Conservation (phyloP, 2,888 invertebrate species). For the Papilio elwesi region DNA sequence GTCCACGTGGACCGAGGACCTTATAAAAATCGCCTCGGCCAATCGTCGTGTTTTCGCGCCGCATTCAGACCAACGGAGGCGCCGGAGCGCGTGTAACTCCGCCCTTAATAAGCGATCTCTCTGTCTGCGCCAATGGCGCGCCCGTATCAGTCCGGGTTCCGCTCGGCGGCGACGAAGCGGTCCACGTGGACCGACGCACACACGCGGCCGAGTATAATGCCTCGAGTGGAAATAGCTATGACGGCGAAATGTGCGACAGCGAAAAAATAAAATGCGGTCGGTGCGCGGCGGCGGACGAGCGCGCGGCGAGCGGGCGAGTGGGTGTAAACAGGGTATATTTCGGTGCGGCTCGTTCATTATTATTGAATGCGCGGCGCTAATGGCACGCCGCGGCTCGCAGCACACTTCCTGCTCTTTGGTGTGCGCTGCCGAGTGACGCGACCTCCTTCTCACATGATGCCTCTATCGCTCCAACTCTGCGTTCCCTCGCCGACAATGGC, state of each 20-base stretch:
- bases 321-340: slow-evolving; percentile 84
- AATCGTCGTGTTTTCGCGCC: slow-evolving; percentile 60
- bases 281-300: slow-evolving; percentile 68
- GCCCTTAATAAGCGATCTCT: slow-evolving; percentile 84
- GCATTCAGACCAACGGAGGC: slow-evolving; percentile 60
- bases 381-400: slow-evolving; percentile 68
- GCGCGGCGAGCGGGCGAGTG: slow-evolving; percentile 66
- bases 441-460: slow-evolving; percentile 29
- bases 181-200: slow-evolving; percentile 82
- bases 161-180: slow-evolving; percentile 77
- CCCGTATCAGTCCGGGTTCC: slow-evolving; percentile 64
- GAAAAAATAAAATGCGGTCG: slow-evolving; percentile 85
- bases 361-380: slow-evolving; percentile 81
- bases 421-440: slow-evolving; percentile 37
- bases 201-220: slow-evolving; percentile 78
- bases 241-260: slow-evolving; percentile 85
- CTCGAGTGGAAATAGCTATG: slow-evolving; percentile 85
- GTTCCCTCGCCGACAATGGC: slow-evolving; percentile 11
- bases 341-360: slow-evolving; percentile 83
- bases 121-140: slow-evolving; percentile 63
- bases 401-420: slow-evolving; percentile 46
- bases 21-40: slow-evolving; percentile 82
- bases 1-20: slow-evolving; percentile 83
- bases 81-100: slow-evolving; percentile 78
- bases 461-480: slow-evolving; percentile 2